Conservation (phyloP, 2,113 vertebrate species). For the Callionymus lyra region DNA sequence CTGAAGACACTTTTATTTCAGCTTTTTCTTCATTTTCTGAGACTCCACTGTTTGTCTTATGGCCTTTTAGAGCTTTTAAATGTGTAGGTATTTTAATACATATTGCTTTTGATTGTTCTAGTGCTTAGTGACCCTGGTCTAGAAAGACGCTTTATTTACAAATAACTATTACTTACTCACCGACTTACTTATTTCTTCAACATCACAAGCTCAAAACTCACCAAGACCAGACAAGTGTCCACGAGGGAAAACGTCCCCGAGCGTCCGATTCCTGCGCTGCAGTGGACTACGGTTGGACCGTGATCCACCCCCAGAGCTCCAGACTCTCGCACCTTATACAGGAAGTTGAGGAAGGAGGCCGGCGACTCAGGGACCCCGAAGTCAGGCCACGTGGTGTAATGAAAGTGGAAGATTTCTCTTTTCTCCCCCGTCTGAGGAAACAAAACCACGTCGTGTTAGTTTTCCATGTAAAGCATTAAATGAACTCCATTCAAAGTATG, state of each 20-base stretch:
- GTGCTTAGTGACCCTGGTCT: too few species aligned
- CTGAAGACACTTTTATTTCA: too few species aligned
- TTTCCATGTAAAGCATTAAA: too few species aligned
- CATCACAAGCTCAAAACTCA: slow-evolving; percentile 67
- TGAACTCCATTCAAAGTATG: too few species aligned
- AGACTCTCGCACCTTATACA: slow-evolving; percentile 91
- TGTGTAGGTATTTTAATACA: too few species aligned
- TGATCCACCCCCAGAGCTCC: slow-evolving; percentile 77
- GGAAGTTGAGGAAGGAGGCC: slow-evolving; percentile 93
- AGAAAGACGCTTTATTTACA: too few species aligned
- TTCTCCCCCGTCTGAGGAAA: slow-evolving; percentile 79
- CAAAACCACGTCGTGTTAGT: not conserved
- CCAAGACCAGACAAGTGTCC: slow-evolving; percentile 89
- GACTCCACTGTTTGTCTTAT: too few species aligned
- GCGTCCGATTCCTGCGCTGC: slow-evolving; percentile 91
- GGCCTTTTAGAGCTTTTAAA: too few species aligned
- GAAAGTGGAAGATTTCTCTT: slow-evolving; percentile 90
- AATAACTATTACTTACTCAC: too few species aligned
- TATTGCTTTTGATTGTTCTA: too few species aligned
- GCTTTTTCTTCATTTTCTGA: too few species aligned
- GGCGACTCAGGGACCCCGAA: slow-evolving; percentile 97
- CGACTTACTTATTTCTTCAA: too few species aligned
- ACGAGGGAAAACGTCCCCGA: slow-evolving; percentile 93
- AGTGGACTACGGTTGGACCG: slow-evolving; percentile 86
- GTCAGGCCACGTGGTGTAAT: slow-evolving; percentile 98